phyloP scores from a whole-genome alignment of 2,888 invertebrate species.

The Hyles lineata region DNA sequence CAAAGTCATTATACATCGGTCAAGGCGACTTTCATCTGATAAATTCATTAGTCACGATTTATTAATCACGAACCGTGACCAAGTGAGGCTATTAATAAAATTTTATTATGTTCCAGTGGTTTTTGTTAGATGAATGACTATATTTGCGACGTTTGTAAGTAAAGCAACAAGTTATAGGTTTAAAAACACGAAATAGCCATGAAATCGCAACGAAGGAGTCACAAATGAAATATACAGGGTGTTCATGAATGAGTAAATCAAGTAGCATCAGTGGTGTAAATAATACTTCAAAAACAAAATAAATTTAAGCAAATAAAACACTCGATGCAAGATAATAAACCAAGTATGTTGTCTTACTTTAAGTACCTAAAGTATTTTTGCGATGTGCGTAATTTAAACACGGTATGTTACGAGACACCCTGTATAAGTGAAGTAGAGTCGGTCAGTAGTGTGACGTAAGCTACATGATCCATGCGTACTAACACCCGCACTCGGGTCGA shows the following conservation, averaged over 20 bases:
- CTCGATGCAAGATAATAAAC: no score
- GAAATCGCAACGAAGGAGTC: constrained; percentile 32
- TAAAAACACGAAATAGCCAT: constrained; percentile 35
- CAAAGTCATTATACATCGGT: constrained; percentile 10
- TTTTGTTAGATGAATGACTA: constrained; percentile 5
- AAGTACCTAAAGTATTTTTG: neutral
- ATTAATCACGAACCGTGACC: constrained; percentile 15
- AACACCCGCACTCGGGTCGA: constrained; percentile 59
- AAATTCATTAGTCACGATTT: constrained; percentile 24
- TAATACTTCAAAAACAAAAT: neutral
- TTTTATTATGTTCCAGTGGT: constrained; percentile 11
- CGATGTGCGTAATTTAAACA: neutral
- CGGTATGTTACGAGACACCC: constrained; percentile 26
- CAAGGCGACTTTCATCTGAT: constrained; percentile 26
- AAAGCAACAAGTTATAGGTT: constrained; percentile 38
- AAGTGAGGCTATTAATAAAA: constrained; percentile 2
- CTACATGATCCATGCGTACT: constrained; percentile 54
- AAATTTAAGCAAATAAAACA: no score
- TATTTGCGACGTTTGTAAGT: constrained; percentile 37
- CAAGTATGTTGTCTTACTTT: neutral
- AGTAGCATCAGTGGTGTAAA: neutral
- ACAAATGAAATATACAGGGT: neutral
- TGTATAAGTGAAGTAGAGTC: constrained; percentile 48
- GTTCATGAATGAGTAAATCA: neutral
- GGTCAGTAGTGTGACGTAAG: constrained; percentile 45